Base-by-base conservation (phyloP, 2,797 vertebrate species). In the Pelodytes ibericus region DNA sequence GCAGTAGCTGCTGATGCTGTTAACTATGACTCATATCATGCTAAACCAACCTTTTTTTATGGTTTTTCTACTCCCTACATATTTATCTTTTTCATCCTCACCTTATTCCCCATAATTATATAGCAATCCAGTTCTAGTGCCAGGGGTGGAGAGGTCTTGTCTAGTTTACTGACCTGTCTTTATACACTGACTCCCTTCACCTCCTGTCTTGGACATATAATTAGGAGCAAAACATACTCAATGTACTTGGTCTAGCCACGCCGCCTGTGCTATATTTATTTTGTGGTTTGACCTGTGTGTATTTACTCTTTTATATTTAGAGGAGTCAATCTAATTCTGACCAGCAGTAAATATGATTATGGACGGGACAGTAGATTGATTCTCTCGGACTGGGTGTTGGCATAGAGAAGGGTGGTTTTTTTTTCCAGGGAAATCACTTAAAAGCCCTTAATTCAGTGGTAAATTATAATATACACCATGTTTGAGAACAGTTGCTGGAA, bases 291-390 rank as follows among this genome's bases (percentile, higher is more conserved):
- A 26, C 36, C 58, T 67, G 18, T 25, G 47, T 66, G 16, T 53
- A 30, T 62, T 51, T 56, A 59, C 33, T 11, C 22, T 56, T 76
- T 60, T 76, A 56, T 47, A 63, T 76, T 70, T 72, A 68, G 63
- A 53, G 1, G n/a, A 44, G 47, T 49, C 51, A 68, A 44, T 62
- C 63, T 68, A 61, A 53, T 66, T 78, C 11, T 13, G 75, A 72
- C 49, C 49, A 59, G 20, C 5, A n/a, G 27, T 26, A 71, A 72
- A 77, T 65, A 27, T 13, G 36, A 92, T 82, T 76, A 94, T 96
- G 95, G 93, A 91, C 98, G 97, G 51, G 15, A 44, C 13, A 44
- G 41, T 10, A 44, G 18, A 3, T n/a, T n/a, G n/a, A n/a, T n/a
- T n/a, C n/a, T n/a, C n/a, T 44, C 3, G 41, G 18, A 16, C 3